Base-by-base conservation (phyloP, 2,113 vertebrate genomes). In the Leucoraja erinaceus region DNA sequence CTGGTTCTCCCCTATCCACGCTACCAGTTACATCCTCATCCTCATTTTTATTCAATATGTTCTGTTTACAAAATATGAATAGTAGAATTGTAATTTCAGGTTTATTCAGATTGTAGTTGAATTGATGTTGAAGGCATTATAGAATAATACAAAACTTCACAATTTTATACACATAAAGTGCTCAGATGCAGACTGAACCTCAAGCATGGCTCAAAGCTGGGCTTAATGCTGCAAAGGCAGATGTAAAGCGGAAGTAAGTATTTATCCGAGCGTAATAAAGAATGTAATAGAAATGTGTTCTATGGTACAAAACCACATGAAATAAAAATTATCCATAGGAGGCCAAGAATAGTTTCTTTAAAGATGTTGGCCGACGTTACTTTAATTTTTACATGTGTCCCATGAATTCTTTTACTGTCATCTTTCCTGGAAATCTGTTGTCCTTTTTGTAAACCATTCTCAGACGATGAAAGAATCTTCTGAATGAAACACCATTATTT, bases 181-280 rank as follows among this genome's bases (percentile, higher is more conserved):
- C 92, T 93, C 94, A 94, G 3, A 94, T 95, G 94, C 95, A 96
- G 91, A 96, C 95, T 94, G 95, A 96, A 94, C 18, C 93, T 2
- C 90, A 18, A 7, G 54, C 93, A 4, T 93, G 91, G 93, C 84
- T 7, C 93, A 94, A 93, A 93, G 59, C 38, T 75, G 59, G 93
- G 14, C 10, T 88, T 8, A 94, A 8, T 31, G 14, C 93, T 38
- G 66, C 93, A 76, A 93, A 94, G 93, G 94, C 76, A 14, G 93
- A 88, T 92, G 93, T 93, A 93, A 94, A 94, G 94, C 93, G 56
- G 93, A 95, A 95, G 95, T 96, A 95, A 95, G 95, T 94, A 94
- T 54, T 31, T 63, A 72, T 22, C 70, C 22, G 70, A 72, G 18
- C 70, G 22, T 2, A 70, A 70, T 70, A 72, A 72, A 5, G 22